Conservation (phyloP, 1,140 invertebrate genomes). For the Leptoteleia sp. region DNA sequence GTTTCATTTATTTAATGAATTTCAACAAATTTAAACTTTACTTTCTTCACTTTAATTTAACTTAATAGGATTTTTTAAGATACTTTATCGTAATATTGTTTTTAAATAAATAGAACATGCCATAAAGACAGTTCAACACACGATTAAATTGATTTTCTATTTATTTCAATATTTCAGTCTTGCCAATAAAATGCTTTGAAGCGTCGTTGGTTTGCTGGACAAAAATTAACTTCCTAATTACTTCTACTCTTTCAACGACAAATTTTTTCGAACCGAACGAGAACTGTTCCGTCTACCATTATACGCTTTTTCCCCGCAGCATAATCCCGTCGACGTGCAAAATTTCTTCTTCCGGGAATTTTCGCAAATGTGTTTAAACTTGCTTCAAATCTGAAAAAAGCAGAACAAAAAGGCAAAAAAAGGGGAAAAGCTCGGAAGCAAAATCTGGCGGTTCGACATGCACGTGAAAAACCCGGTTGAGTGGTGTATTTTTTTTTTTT, state of each 20-base stretch:
- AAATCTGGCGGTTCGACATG: conserved; percentile 21
- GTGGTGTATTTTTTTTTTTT: no score
- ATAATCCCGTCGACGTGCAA: conserved; percentile 15
- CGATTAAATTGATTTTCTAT: no score
- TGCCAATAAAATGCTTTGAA: no score
- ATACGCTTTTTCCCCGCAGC: neutral
- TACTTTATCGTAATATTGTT: no score
- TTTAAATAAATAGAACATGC: no score
- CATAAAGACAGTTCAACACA: no score
- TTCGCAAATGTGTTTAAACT: conserved; percentile 32
- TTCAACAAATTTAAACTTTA: no score
- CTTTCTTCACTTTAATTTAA: no score
- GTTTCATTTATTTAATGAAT: no score
- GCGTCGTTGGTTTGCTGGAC: neutral
- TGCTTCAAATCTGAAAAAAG: neutral
- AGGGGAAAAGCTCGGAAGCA: neutral
- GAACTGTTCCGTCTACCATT: conserved; percentile 1
- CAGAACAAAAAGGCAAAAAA: neutral
- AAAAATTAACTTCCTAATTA: conserved; percentile 1
- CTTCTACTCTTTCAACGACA: neutral
- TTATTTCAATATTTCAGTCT: no score
- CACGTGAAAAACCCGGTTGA: no score
- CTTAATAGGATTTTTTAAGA: no score
- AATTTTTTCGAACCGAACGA: conserved; percentile 9
- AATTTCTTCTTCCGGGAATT: conserved; percentile 23